Evolutionary conservation across 1,140 invertebrate species (phyloP), one percentile per base, ranked within the genome.

Genomic region (Globodera ellingtonae): DNA sequence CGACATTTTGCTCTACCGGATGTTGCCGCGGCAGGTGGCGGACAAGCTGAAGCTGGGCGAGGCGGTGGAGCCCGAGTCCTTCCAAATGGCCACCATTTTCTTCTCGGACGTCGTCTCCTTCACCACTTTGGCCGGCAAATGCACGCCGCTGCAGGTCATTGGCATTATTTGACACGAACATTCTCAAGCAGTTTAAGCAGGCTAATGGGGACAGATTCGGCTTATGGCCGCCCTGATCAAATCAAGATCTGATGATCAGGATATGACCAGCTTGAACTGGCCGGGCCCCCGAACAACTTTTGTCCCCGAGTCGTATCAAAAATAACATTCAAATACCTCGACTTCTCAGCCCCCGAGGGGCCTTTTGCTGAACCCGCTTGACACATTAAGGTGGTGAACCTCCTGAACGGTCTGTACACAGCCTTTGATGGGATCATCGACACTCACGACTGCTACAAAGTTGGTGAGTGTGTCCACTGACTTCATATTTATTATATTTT

Each of bases 61-160:
- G 85, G 93, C 94, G 5, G 95, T 98, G 3, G 94, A 95, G 90
- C 96, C 96, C 4, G 96, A 98, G 91, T 94, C 94, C 1, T 98
- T 95, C 90, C 94, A 97, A 90, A 92, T 93, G 82, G 95, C 93
- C 56, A 98, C 96, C 44, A 97, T 98, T 84, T 98, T 97, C 91
- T 98, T 98, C 91, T 97, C 95, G 88, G 97, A 98, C 90, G 98
- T 98, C 90, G 96, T 98, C 76, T 96, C 96, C 83, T 98, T 98
- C 91, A 98, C 96, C 62, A 93, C 93, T 71, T 95, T 98, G 93
- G 97, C 95, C 8, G 94, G 95, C 0, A 94, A 95, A 89, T 97
- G 95, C 88, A 94, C 95, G 71, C 95, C 96, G 59, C 91, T 98
- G 84, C 92, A 94, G 91, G 93, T 94, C 6, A 72, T 35, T 6